Conservation (phyloP, 2,113 vertebrate species). For the Halcyon malimbica region DNA sequence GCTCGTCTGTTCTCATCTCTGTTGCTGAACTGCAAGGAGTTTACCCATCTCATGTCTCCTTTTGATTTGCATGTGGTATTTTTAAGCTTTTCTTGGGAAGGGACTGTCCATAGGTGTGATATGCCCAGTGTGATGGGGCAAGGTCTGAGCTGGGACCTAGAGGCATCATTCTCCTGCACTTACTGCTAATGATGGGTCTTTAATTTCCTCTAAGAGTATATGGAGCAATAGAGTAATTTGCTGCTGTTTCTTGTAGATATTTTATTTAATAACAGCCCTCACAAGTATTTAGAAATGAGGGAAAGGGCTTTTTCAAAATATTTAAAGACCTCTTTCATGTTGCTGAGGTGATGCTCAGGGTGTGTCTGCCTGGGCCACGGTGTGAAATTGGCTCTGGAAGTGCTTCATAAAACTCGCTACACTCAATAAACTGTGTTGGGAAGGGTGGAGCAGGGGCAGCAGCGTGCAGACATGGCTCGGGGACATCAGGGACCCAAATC, state of each 20-base stretch:
- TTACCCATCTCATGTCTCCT: neutral
- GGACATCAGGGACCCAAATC: neutral
- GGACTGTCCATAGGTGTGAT: neutral
- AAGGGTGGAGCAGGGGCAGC: neutral
- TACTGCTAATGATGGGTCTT: neutral
- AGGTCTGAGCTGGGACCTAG: neutral
- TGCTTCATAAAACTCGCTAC: neutral
- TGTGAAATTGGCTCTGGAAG: neutral
- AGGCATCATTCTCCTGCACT: neutral
- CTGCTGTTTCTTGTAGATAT: neutral
- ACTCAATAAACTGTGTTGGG: neutral
- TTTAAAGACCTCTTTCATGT: neutral
- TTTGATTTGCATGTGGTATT: neutral
- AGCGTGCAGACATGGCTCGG: rapidly evolving
- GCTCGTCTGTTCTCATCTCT: neutral
- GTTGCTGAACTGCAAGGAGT: neutral
- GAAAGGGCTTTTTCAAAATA: neutral
- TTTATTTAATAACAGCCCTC: neutral
- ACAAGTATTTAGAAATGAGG: neutral
- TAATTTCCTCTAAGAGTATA: neutral
- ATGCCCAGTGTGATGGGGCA: rapidly evolving
- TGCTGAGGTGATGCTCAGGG: neutral
- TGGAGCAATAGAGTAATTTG: neutral
- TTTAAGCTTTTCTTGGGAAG: neutral
- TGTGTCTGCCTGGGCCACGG: neutral